Evolutionary conservation across 2,113 vertebrate species (phyloP).

Genomic region (Tachycineta bicolor): DNA sequence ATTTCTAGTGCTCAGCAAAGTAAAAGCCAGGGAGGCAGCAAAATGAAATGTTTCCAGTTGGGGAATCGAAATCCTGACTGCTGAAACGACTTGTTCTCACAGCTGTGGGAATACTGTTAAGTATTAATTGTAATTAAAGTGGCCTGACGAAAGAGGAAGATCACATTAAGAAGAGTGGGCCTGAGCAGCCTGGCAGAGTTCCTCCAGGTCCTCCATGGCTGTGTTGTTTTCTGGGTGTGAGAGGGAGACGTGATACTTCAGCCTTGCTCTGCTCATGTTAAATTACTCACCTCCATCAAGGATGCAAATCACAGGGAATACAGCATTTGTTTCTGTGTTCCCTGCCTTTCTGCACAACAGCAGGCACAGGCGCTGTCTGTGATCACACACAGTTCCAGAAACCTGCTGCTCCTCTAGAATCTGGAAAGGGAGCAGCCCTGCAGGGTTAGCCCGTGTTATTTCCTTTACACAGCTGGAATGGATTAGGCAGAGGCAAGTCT

Average conservation of each 20-base stretch:
- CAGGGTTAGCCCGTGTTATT: not conserved
- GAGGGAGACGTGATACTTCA: not conserved
- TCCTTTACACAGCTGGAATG: not conserved
- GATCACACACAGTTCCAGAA: not conserved
- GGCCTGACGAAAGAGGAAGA: not conserved
- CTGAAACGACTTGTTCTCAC: not conserved
- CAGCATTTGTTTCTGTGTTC: not conserved
- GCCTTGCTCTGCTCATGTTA: not conserved
- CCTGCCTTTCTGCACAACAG: not conserved
- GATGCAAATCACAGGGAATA: not conserved
- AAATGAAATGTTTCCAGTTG: not conserved
- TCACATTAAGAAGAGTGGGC: not conserved
- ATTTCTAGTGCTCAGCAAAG: not conserved
- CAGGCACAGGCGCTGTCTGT: not conserved
- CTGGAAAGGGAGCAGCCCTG: not conserved
- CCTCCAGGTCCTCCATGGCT: rapidly evolving
- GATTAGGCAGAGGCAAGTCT: not conserved
- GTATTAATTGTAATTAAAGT: not conserved
- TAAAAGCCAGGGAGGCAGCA: not conserved
- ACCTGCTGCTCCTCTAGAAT: not conserved
- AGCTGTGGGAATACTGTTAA: not conserved
- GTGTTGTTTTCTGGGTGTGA: not conserved
- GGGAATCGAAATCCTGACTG: not conserved
- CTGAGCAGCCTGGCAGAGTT: not conserved
- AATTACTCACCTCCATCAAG: not conserved